Conservation (phyloP, 2,797 vertebrate species). For the Clarias fuscus region DNA sequence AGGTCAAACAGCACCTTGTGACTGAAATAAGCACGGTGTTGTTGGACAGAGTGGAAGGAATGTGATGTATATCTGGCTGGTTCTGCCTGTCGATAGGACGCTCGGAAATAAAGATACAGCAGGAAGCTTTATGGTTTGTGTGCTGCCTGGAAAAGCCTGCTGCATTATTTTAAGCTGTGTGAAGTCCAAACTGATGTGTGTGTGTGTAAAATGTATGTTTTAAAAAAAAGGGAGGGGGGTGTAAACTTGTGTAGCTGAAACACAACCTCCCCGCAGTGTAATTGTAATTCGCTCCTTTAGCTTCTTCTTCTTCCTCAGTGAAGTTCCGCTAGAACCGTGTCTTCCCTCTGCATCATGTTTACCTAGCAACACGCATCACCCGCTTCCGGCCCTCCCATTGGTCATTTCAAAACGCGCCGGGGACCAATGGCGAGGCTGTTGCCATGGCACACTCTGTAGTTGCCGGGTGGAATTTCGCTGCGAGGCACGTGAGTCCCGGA, state of each 20-base stretch:
- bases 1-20: slow-evolving; percentile 54
- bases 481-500: slow-evolving; percentile 84
- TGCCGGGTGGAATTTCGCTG: slow-evolving; percentile 88
- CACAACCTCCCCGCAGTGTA: slow-evolving; percentile 65
- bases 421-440: slow-evolving; percentile 90
- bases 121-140: slow-evolving; percentile 48
- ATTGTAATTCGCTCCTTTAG: slow-evolving; percentile 71
- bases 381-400: slow-evolving; percentile 85
- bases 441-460: slow-evolving; percentile 88
- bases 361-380: slow-evolving; percentile 93
- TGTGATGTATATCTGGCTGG: slow-evolving; percentile 62
- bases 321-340: slow-evolving; percentile 84
- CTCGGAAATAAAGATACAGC: slow-evolving; percentile 64
- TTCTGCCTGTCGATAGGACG: slow-evolving; percentile 64
- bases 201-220: slow-evolving; percentile 41
- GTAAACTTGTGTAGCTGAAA: slow-evolving; percentile 50
- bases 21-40: slow-evolving; percentile 58
- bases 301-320: slow-evolving; percentile 70
- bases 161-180: slow-evolving; percentile 48
- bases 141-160: slow-evolving; percentile 51
- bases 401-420: slow-evolving; percentile 80
- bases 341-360: slow-evolving; percentile 89
- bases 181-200: slow-evolving; percentile 32
- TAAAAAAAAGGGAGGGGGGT: neutral
- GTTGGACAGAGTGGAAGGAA: slow-evolving; percentile 60